Evolutionary conservation across 2,888 invertebrate genomes (phyloP).

Genomic region (Aspidiotus rigidus): DNA sequence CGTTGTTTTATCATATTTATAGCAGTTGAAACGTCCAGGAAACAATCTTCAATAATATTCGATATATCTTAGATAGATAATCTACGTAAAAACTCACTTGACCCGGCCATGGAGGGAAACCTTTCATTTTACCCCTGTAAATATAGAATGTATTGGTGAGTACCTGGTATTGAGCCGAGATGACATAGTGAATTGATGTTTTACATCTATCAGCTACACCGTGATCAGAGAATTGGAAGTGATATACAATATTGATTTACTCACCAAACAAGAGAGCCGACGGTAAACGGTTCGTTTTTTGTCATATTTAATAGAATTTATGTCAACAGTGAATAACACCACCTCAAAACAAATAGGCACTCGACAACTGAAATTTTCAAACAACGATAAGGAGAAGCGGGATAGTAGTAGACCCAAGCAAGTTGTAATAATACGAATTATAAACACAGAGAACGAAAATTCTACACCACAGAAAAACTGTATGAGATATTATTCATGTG

Average conservation of each 20-base stretch:
- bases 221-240: no score
- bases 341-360: conserved; percentile 3
- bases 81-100: conserved; percentile 60
- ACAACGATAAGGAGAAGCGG: conserved; percentile 25
- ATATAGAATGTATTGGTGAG: conserved; percentile 41
- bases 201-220: no score
- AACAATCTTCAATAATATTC: no score
- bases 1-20: no score
- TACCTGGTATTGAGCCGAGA: conserved; percentile 37
- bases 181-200: conserved; percentile 12
- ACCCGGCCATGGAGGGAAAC: conserved; percentile 93
- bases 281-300: conserved; percentile 48
- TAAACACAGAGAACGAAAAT: no score
- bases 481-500: no score
- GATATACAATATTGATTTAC: conserved; percentile 40
- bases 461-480: no score
- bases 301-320: conserved; percentile 45
- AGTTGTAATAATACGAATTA: no score
- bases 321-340: conserved; percentile 20
- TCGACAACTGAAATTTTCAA: conserved; percentile 31
- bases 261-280: conserved; percentile 63
- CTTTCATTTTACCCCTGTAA: conserved; percentile 95
- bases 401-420: not conserved
- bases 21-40: no score
- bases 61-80: no score